These are phyloP conservation scores for Manduca sexta DNA, from an alignment of 1,140 invertebrate genomes.

Conservation along the genomic window DNA sequence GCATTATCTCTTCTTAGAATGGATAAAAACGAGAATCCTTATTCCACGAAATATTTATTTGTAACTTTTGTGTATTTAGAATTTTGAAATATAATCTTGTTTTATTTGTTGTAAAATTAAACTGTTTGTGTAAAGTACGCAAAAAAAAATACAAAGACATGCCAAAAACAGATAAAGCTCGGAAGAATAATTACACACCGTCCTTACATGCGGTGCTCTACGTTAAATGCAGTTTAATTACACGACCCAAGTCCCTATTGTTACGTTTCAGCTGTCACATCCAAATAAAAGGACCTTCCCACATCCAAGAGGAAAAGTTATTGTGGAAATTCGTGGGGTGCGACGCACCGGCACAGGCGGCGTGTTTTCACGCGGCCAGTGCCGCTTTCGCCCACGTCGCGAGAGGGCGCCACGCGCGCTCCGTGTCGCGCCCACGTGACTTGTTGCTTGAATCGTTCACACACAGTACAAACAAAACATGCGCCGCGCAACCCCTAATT, in stretches of 20 bases:
- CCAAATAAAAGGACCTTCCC: constrained; percentile 37
- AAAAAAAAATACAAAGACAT: too few relatives aligned
- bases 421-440: constrained; percentile 39
- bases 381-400: constrained; percentile 54
- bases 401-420: constrained; percentile 57
- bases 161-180: too few relatives aligned
- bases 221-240: constrained; percentile 12
- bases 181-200: too few relatives aligned
- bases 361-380: constrained; percentile 62
- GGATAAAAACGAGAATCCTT: too few relatives aligned
- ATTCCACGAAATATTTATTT: too few relatives aligned
- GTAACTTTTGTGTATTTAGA: too few relatives aligned
- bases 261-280: constrained; percentile 23
- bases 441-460: constrained; percentile 41
- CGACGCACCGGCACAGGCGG: constrained; percentile 37
- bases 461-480: constrained; percentile 25
- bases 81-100: too few relatives aligned
- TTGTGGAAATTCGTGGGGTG: constrained; percentile 65
- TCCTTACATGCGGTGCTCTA: too few relatives aligned
- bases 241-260: constrained; percentile 9
- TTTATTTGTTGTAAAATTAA: too few relatives aligned
- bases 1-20: too few relatives aligned
- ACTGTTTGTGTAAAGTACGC: too few relatives aligned
- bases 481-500: constrained; percentile 26
- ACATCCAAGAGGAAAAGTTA: constrained; percentile 61